phyloP scores from a whole-genome alignment of 1,140 invertebrate species.

The Drosophila kurseongensis region DNA sequence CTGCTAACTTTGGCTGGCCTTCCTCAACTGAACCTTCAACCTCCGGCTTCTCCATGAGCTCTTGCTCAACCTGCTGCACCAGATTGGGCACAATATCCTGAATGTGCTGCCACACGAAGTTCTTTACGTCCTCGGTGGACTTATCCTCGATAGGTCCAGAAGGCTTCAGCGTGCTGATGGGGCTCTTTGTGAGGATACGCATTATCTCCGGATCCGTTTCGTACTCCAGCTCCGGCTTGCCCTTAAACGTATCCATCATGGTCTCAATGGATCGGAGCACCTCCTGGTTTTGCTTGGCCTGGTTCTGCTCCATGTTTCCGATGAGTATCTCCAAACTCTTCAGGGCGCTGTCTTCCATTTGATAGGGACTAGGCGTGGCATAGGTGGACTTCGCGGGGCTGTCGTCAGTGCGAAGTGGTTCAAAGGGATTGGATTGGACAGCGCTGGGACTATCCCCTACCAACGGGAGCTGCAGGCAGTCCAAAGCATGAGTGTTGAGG shows the following conservation, averaged over 20 bases:
- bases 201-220: constrained; percentile 78
- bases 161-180: constrained; percentile 59
- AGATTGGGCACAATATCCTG: constrained; percentile 82
- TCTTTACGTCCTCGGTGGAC: constrained; percentile 68
- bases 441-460: constrained; percentile 40
- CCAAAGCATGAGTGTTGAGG: constrained; percentile 76
- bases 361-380: constrained; percentile 73
- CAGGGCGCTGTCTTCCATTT: constrained; percentile 75
- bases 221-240: constrained; percentile 60
- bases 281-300: constrained; percentile 79
- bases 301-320: constrained; percentile 82
- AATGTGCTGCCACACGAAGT: constrained; percentile 84
- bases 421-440: constrained; percentile 50
- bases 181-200: constrained; percentile 80
- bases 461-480: constrained; percentile 66
- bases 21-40: constrained; percentile 2
- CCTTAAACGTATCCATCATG: constrained; percentile 72
- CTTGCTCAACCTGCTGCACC: constrained; percentile 84
- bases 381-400: constrained; percentile 66
- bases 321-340: constrained; percentile 84
- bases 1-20: not conserved
- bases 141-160: constrained; percentile 24
- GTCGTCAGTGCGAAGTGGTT: constrained; percentile 43
- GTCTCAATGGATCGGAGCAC: constrained; percentile 78
- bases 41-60: constrained; percentile 54